phyloP scores from a whole-genome alignment of 1,140 invertebrate species.

The Lysiphlebus fabarum region DNA sequence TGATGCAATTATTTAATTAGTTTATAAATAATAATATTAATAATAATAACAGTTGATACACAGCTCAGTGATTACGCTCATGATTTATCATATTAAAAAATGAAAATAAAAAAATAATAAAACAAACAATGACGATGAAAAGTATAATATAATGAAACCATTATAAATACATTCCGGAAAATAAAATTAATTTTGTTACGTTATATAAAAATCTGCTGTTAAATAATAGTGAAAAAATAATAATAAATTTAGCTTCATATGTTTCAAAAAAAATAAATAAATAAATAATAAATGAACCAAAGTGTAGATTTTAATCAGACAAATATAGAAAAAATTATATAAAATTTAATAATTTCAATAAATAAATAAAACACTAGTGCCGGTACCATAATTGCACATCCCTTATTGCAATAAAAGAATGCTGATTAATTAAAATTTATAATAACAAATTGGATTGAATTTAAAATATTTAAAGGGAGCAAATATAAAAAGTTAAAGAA shows the following conservation, averaged over 20 bases:
- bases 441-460: neutral
- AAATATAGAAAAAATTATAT: conserved; percentile 15
- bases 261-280: conserved; percentile 13
- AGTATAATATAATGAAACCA: conserved; percentile 9
- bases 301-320: conserved; percentile 23
- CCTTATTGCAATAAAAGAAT: conserved; percentile 22
- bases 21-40: conserved; percentile 14
- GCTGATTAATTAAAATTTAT: neutral
- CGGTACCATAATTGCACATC: conserved; percentile 26
- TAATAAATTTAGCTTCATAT: conserved; percentile 1
- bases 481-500: neutral
- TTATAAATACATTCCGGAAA: conserved; percentile 28
- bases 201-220: conserved; percentile 23
- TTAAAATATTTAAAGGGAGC: neutral
- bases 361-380: conserved; percentile 25
- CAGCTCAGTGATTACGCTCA: conserved; percentile 2
- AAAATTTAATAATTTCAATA: conserved; percentile 15
- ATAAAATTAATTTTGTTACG: conserved; percentile 30
- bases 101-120: conserved; percentile 15
- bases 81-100: conserved; percentile 12
- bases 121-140: conserved; percentile 17
- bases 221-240: conserved; percentile 16
- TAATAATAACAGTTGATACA: conserved; percentile 1
- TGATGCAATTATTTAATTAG: conserved; percentile 16
- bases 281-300: conserved; percentile 11